Evolutionary conservation across 2,113 vertebrate genomes (phyloP).

Genomic region (Tyto alba): DNA sequence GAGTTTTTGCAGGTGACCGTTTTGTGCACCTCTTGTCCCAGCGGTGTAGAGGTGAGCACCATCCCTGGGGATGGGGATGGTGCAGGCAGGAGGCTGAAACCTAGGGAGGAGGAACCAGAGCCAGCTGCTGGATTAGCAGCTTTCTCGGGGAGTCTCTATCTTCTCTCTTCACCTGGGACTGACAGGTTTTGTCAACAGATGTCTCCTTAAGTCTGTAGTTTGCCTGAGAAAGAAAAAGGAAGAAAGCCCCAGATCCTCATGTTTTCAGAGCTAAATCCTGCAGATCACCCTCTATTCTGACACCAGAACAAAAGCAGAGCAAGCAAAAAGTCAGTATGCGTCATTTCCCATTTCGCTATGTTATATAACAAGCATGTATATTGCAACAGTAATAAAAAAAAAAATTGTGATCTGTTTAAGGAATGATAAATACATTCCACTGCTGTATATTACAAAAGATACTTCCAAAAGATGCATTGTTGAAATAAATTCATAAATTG

Average conservation of each 20-base stretch:
- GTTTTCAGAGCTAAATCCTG: not conserved
- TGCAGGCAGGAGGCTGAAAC: not conserved
- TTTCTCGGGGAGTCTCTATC: not conserved
- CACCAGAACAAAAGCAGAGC: not conserved
- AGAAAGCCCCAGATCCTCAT: not conserved
- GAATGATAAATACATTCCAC: not conserved
- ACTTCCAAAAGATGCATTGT: not conserved
- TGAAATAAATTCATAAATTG: not conserved
- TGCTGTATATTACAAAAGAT: not conserved
- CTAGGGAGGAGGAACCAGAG: not conserved
- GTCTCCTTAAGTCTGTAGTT: not conserved
- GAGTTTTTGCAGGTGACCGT: not conserved
- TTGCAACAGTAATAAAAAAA: not conserved
- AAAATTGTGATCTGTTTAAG: not conserved
- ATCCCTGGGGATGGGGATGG: not conserved
- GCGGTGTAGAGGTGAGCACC: accelerated
- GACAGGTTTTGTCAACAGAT: not conserved
- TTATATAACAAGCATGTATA: accelerated
- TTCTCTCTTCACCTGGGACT: not conserved
- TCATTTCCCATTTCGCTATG: not conserved
- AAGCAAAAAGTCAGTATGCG: not conserved
- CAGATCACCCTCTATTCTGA: not conserved
- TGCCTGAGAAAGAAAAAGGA: not conserved
- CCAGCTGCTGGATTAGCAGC: not conserved
- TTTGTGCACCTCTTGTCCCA: not conserved